Conservation (phyloP, 2,888 invertebrate genomes). For the Agrochola circellaris region DNA sequence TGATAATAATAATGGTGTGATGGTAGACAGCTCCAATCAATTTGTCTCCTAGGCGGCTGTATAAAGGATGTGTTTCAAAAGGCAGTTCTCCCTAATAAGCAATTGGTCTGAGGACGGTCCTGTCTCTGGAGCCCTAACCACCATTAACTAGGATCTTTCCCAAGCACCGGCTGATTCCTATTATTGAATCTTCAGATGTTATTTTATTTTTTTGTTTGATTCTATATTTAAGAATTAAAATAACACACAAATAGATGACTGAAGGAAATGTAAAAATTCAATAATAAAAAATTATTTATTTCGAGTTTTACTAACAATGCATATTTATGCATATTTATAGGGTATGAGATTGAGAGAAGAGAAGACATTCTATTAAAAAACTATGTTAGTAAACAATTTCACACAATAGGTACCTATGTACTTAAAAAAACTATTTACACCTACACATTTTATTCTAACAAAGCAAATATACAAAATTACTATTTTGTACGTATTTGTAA, state of each 20-base stretch:
- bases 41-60: too few relatives aligned
- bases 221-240: background rate
- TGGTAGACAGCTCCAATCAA: too few relatives aligned
- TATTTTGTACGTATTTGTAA: too few relatives aligned
- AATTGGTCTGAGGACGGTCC: background rate
- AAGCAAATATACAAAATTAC: too few relatives aligned
- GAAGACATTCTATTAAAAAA: background rate
- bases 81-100: background rate
- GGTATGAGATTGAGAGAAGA: background rate
- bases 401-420: too few relatives aligned
- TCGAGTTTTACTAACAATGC: background rate
- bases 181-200: background rate
- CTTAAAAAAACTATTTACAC: too few relatives aligned
- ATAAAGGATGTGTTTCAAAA: too few relatives aligned
- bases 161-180: too few relatives aligned
- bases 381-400: background rate
- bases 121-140: background rate
- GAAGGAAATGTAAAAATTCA: background rate
- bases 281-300: background rate
- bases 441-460: too few relatives aligned
- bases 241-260: background rate
- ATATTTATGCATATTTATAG: background rate
- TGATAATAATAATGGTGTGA: background rate
- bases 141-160: background rate
- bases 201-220: background rate